Base-by-base conservation (phyloP, 2,888 invertebrate genomes). In the Melanophora roralis region DNA sequence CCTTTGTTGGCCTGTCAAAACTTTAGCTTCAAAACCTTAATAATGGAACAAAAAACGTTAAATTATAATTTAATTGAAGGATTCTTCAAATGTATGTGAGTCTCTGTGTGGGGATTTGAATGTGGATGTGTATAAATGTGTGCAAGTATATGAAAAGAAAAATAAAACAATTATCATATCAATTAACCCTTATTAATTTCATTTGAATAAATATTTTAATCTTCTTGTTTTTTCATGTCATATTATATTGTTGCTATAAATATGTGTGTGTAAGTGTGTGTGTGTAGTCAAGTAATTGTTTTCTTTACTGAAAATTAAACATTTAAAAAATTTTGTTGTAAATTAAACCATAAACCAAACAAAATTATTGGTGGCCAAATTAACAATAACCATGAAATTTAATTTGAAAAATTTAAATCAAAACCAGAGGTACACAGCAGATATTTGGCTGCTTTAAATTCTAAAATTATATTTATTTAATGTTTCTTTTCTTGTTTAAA, bases 1-100 rank as follows among this genome's bases (percentile, higher is more conserved):
- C 75, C 55, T 67, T 75, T 79, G 79, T 79, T 47, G 49, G 60
- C 49, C 60, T 79, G 71, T 72, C 79, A 75, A 62, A 79, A 47
- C 71, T 67, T 55, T 34, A 34, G 40, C 71, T 53, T 36, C 21
- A 34, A 34, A 55, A 55, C 27, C 49, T 43, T 40, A n/a, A 68
- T 36, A 78, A 68, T 49, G 55, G 43, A 62, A 55, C 40, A 60
- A 27, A n/a, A 34, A 68, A 69, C 34, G 32, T 40, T 64, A 43
- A 36, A 51, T 67, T 67, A 60, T 55, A 14, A 36, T 55, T 69
- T 51, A 74, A 69, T 45, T 57, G 40, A 78, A 69, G 47, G 34
- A 67, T 65, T 62, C 8, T 59, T 51, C 14, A 71, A 59, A 34
- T 64, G 40, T 40, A 19, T 40, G 21, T 55, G 14, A 0, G 12